phyloP scores from a whole-genome alignment of 1,140 invertebrate species.

The Drosophila sproati region DNA sequence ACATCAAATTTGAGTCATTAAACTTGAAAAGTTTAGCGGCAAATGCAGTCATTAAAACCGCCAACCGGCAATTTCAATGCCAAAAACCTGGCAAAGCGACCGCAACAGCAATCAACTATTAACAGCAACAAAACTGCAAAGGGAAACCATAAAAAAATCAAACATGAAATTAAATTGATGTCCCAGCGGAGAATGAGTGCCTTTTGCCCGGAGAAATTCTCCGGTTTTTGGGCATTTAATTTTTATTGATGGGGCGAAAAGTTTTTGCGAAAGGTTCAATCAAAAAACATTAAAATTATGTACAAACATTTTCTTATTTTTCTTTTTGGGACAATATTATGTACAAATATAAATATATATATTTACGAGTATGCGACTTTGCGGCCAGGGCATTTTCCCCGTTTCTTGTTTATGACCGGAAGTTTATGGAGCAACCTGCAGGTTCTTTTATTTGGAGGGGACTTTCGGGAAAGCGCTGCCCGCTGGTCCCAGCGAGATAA shows the following conservation, averaged over 20 bases:
- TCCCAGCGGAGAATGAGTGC: slow-evolving; percentile 39
- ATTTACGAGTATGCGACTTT: slow-evolving; percentile 53
- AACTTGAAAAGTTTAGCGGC: slow-evolving; percentile 72
- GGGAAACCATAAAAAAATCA: slow-evolving; percentile 62
- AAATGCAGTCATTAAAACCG: slow-evolving; percentile 78
- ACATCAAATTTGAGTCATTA: slow-evolving; percentile 79
- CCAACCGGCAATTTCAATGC: slow-evolving; percentile 53
- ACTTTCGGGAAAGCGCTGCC: slow-evolving; percentile 15
- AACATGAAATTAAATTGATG: slow-evolving; percentile 83
- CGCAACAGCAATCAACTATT: slow-evolving; percentile 69
- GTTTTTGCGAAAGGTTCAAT: slow-evolving; percentile 64
- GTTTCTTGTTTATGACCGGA: slow-evolving; percentile 68
- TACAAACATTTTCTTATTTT: slow-evolving; percentile 59
- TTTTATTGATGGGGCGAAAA: slow-evolving; percentile 28
- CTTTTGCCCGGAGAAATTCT: neutral
- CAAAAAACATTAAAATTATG: slow-evolving; percentile 76
- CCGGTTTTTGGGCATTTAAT: slow-evolving; percentile 38
- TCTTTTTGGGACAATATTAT: slow-evolving; percentile 60
- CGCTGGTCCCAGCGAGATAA: slow-evolving; percentile 60
- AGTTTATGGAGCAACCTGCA: slow-evolving; percentile 63
- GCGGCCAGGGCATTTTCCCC: slow-evolving; percentile 2
- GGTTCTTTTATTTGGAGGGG: slow-evolving; percentile 25
- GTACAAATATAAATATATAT: slow-evolving; percentile 65
- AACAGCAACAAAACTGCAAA: slow-evolving; percentile 50
- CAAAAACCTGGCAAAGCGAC: slow-evolving; percentile 27